These are phyloP conservation scores for Oenanthe oenanthe DNA, from an alignment of 2,113 vertebrate genomes.

Conservation along the genomic window DNA sequence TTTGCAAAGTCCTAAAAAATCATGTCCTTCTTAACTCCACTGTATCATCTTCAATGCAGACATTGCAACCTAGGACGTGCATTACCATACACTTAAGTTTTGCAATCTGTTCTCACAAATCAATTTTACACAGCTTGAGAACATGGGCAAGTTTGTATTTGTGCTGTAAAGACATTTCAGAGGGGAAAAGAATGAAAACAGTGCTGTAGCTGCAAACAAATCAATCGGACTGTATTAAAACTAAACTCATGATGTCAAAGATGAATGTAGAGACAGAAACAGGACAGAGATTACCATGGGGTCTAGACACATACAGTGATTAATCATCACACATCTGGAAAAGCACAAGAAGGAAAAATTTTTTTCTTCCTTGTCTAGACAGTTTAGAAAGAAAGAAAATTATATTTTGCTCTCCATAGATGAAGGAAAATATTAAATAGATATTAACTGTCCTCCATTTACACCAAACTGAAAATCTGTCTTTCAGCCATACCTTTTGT, in stretches of 20 bases:
- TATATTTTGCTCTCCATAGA: not conserved
- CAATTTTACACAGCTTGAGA: constrained; percentile 53
- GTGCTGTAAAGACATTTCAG: constrained; percentile 21
- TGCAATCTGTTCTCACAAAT: constrained; percentile 52
- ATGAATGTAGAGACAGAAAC: constrained; percentile 62
- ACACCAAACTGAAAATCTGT: constrained; percentile 5
- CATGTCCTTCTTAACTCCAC: not conserved
- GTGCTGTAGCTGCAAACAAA: constrained; percentile 48
- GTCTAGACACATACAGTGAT: constrained; percentile 59
- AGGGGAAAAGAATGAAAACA: constrained; percentile 43
- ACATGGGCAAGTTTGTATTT: constrained; percentile 43
- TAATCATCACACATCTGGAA: constrained; percentile 50
- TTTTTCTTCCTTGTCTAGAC: constrained; percentile 25
- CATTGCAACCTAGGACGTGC: not conserved
- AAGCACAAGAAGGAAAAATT: not conserved
- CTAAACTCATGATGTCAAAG: constrained; percentile 54
- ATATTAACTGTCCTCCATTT: constrained; percentile 24
- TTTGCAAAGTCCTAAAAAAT: not conserved
- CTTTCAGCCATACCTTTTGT: not conserved
- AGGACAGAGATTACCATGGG: constrained; percentile 61
- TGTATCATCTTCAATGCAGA: not conserved
- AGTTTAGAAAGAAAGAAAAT: constrained; percentile 37
- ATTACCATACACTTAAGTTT: constrained; percentile 43
- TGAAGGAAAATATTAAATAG: constrained; percentile 30
- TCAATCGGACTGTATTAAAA: constrained; percentile 59